These are phyloP conservation scores for Trichomycterus rosablanca DNA, from an alignment of 2,113 vertebrate genomes.

Conservation along the genomic window DNA sequence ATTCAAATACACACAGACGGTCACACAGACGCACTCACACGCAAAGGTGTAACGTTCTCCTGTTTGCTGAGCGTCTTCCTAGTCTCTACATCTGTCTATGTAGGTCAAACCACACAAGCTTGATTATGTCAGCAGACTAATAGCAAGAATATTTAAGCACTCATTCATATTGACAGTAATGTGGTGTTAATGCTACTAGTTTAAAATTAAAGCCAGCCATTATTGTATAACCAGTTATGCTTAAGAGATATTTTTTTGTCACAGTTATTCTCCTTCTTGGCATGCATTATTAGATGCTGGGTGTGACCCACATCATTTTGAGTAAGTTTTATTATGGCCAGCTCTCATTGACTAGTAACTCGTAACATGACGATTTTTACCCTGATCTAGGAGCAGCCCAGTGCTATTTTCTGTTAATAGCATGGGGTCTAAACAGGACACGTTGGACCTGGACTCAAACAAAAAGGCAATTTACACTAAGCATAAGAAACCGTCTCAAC, in stretches of 20 bases:
- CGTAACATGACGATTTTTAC: no score
- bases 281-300: no score
- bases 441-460: constrained; percentile 2
- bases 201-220: constrained; percentile 17
- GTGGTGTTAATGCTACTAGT: constrained; percentile 16
- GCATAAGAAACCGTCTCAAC: constrained; percentile 5
- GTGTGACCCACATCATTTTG: no score
- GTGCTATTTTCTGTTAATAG: constrained; percentile 15
- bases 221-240: constrained; percentile 7
- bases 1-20: constrained; percentile 33
- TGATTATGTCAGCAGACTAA: constrained; percentile 17
- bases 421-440: constrained; percentile 16
- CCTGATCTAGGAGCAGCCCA: constrained; percentile 5
- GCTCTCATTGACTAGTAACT: constrained; percentile 20
- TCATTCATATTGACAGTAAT: constrained; percentile 15
- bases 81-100: constrained; percentile 6
- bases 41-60: constrained; percentile 49
- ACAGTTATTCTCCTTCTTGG: constrained; percentile 37
- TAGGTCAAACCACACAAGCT: constrained; percentile 21
- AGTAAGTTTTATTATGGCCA: constrained; percentile 11
- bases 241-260: no score
- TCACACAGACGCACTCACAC: constrained; percentile 37
- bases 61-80: constrained; percentile 8
- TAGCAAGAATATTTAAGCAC: neutral
- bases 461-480: constrained; percentile 12